Evolutionary conservation across 2,797 vertebrate genomes (phyloP).

Genomic region (Enteromius thamalakanensis): DNA sequence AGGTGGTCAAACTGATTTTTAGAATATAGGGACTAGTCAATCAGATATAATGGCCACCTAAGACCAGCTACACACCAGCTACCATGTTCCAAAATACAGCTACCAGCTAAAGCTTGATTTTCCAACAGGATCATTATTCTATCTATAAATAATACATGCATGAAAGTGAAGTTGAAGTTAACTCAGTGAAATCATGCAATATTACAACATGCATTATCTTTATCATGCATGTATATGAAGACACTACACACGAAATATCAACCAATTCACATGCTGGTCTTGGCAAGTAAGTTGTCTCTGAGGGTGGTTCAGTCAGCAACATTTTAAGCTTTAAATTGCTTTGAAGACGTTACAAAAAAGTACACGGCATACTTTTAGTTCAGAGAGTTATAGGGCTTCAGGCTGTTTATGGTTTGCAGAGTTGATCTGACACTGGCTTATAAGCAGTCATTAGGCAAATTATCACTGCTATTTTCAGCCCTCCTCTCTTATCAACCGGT

Average conservation of each 20-base stretch:
- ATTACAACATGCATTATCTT: constrained; percentile 6
- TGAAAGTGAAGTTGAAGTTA: neutral
- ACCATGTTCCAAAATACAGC: constrained; percentile 6
- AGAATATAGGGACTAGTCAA: neutral
- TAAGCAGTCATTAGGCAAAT: neutral
- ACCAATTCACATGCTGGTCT: neutral
- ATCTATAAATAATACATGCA: neutral
- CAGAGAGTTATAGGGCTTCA: constrained; percentile 1
- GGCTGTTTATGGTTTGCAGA: neutral
- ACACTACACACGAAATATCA: neutral
- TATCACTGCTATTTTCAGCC: constrained; percentile 21
- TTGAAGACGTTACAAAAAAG: neutral
- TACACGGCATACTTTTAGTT: constrained; percentile 1
- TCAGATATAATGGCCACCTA: neutral
- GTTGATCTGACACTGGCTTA: neutral
- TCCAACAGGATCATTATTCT: neutral
- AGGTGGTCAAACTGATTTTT: neutral
- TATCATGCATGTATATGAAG: constrained; percentile 4
- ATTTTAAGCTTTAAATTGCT: neutral
- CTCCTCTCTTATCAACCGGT: neutral
- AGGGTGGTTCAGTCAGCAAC: neutral
- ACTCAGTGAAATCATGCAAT: neutral
- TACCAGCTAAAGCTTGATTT: constrained; percentile 8
- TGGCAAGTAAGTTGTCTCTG: constrained; percentile 1
- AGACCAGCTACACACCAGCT: neutral